Conservation (phyloP, 1,140 invertebrate genomes). For the Bilobella aurantiaca region DNA sequence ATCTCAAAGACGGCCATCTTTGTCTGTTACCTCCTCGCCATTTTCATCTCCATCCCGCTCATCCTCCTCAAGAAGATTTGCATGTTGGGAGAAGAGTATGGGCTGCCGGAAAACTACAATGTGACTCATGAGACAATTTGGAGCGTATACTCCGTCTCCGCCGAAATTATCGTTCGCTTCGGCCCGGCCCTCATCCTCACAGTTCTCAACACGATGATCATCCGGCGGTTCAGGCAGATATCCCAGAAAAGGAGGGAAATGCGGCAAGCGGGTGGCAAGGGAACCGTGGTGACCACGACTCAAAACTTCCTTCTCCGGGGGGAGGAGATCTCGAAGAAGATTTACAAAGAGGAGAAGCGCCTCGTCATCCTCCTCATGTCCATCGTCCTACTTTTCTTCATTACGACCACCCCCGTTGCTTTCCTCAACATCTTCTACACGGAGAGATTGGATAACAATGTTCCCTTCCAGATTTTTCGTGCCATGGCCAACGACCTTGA, state of each 20-base stretch:
- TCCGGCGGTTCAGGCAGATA: conserved; percentile 38
- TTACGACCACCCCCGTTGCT: conserved; percentile 42
- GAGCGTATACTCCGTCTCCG: conserved; percentile 36
- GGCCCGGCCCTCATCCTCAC: conserved; percentile 39
- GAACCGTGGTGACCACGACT: background rate
- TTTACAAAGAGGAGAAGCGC: conserved; percentile 41
- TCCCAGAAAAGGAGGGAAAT: conserved; percentile 35
- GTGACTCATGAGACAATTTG: conserved; percentile 34
- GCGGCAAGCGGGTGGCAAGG: conserved; percentile 18
- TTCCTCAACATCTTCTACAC: conserved; percentile 40
- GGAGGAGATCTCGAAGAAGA: conserved; percentile 36
- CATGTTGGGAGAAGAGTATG: background rate
- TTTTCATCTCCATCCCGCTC: conserved; percentile 40
- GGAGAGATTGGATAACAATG: conserved; percentile 36
- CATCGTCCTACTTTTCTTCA: conserved; percentile 42
- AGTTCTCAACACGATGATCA: conserved; percentile 39
- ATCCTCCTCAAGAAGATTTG: conserved; percentile 38
- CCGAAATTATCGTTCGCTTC: conserved; percentile 37
- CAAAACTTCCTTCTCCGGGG: conserved; percentile 20
- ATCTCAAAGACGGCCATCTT: conserved; percentile 38
- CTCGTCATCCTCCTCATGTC: conserved; percentile 40
- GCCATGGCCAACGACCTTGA: conserved; percentile 40
- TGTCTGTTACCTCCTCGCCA: conserved; percentile 37
- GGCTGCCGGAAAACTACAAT: conserved; percentile 27
- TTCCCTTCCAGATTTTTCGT: conserved; percentile 39